Percentiles rank a stretch among this genome's conserved stretches.
Evolutionary conservation across 2,113 vertebrate genomes (phyloP).

Genomic region (Lamprologus lemairii): DNA sequence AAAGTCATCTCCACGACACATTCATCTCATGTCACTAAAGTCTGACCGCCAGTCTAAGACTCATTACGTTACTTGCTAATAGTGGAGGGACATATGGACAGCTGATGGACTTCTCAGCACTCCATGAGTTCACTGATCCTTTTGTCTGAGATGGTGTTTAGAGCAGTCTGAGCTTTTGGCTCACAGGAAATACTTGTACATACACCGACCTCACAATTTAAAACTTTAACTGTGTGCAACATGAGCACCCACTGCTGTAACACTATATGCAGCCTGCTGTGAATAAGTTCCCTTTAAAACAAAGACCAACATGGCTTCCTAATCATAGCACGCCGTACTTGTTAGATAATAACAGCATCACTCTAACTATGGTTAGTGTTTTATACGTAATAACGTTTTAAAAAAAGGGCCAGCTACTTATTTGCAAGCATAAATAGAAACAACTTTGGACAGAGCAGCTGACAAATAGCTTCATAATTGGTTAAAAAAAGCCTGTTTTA

Average conservation of each 20-base stretch:
- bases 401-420: background rate
- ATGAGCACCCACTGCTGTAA: background rate
- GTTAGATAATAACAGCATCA: background rate
- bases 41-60: background rate
- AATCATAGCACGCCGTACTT: background rate
- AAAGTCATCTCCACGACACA: background rate
- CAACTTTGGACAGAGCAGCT: background rate
- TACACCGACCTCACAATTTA: background rate
- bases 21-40: background rate
- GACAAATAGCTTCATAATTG: background rate
- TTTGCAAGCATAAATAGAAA: background rate
- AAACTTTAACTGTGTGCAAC: background rate
- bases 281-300: background rate
- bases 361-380: background rate
- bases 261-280: background rate
- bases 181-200: background rate
- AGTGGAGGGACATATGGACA: background rate
- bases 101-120: background rate
- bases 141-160: background rate
- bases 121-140: background rate
- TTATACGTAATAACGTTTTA: rapidly evolving
- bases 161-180: background rate
- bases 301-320: background rate
- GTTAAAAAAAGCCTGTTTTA: background rate
- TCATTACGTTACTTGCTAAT: background rate